Base-by-base conservation (phyloP, 2,113 vertebrate species). In the Pterocles orientalis region DNA sequence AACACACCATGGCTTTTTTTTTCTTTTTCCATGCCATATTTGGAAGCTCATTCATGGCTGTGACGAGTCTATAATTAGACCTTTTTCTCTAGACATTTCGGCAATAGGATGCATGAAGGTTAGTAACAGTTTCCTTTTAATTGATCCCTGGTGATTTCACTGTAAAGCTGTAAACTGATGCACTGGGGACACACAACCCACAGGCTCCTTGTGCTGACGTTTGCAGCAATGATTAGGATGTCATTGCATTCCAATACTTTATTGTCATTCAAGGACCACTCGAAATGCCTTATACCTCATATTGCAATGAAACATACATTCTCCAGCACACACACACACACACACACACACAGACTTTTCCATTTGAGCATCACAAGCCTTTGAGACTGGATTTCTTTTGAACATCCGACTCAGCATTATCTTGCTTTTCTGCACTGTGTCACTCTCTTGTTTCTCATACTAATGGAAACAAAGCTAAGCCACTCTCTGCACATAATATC, bases 31-130 rank as follows among this genome's bases (percentile, higher is more conserved):
- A n/a, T 80, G 66, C 86, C 94, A 16, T 95, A 91, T 98, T 97
- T 97, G 93, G 95, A 97, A 97, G 89, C 92, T 98, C 82, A 97
- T 98, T 98, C 97, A 97, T 94, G 92, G 94, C 82, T 97, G 97
- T 98, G 98, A 98, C 97, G 97, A 97, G 97, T 97, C 96, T 98
- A 98, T 98, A 98, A 98, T 98, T 98, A 98, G 97, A 95, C 69
- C 66, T 97, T 97, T 96, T 97, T 96, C 97, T 97, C 95, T 94
- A 97, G 96, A 95, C 93, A 97, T 97, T 97, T 97, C 33, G 43
- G 96, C 97, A 97, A 93, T 92, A 95, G 95, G 91, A 96, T 97
- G 90, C 96, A 97, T 97, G 98, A 98, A 98, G 97, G 96, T 98
- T 98, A 97, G 96, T 93, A 98, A 95, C 93, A 96, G 95, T 94